Conservation (phyloP, 2,888 invertebrate genomes). For the Steinernema hermaphroditum region DNA sequence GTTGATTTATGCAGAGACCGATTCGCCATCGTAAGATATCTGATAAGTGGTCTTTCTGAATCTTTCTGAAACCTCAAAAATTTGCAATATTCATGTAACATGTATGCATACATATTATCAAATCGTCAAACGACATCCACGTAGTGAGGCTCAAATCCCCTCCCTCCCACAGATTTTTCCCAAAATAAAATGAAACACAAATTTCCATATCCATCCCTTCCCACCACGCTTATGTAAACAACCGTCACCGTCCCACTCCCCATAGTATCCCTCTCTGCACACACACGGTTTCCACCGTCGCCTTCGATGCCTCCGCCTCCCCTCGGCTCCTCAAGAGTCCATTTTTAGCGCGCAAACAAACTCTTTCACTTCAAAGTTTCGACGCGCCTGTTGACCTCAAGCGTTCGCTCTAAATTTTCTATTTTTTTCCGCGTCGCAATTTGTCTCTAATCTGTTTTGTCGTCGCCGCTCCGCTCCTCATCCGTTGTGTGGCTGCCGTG, state of each 20-base stretch:
- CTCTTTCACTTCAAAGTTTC: neutral
- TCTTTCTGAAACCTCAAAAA: too few species aligned
- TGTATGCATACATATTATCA: too few species aligned
- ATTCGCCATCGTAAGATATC: too few species aligned
- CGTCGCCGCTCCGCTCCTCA: neutral
- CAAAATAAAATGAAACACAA: neutral
- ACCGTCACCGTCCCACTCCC: neutral
- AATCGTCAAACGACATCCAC: too few species aligned
- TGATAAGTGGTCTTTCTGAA: too few species aligned
- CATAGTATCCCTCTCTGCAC: neutral
- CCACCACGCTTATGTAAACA: neutral
- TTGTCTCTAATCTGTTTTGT: neutral
- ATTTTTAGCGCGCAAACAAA: neutral
- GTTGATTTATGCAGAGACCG: too few species aligned
- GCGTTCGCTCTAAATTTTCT: slow-evolving; percentile 10
- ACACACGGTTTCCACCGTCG: neutral
- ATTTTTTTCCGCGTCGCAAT: neutral
- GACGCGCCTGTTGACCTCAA: neutral
- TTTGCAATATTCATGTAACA: too few species aligned
- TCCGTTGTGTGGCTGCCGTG: neutral
- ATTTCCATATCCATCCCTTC: neutral
- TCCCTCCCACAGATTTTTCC: neutral
- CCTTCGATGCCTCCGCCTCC: neutral
- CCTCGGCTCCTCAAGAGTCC: slow-evolving; percentile 20
- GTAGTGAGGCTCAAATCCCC: too few species aligned